Evolutionary conservation across 1,140 invertebrate species (phyloP), one percentile per base, ranked within the genome.

Genomic region (Oncopeltus fasciatus): DNA sequence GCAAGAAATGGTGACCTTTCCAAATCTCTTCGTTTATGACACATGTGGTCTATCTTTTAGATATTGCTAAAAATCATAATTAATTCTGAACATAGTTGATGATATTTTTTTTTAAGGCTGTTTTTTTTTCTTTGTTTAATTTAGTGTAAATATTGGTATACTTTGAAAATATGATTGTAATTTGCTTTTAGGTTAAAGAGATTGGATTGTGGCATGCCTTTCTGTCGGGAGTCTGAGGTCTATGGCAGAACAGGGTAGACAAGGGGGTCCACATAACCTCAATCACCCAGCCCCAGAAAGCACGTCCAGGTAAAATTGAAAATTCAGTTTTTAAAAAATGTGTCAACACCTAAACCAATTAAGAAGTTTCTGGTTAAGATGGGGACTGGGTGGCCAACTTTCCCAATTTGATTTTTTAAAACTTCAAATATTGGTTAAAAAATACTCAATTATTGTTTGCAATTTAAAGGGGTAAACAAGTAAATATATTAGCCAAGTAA

Each of bases 241-340:
- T 65, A 65, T 65, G 64, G 64, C 64, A 65, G 64, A 65, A 65
- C 64, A 65, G 64, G 64, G 59, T 65, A 53, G 60, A 31, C 60
- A 61, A 31, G 43, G 44, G 38, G 26, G 27, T 46, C 31, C 60
- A 21, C 26, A 61, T 26, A 44, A 60, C 63, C 63, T 60, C 63
- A 64, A 29, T 64, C 63, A 64, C 58, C 59, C 63, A 44, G 26
- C 63, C 63, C 58, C 38, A 44, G 58, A 33, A 44, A 43, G 31
- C 31, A 43, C 58, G 31, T n/a, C 38, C 26, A 59, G 26, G 31
- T 43, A 29, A 29, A 20, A 31, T n/a, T 27, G 4, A 21, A 11
- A 11, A n/a, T n/a, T n/a, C n/a, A n/a, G n/a, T n/a, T n/a, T n/a
- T n/a, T n/a, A n/a, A n/a, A n/a, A n/a, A n/a, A n/a, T n/a, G n/a